Evolutionary conservation across 2,113 vertebrate species (phyloP).

Genomic region (Myrmecobius fasciatus): DNA sequence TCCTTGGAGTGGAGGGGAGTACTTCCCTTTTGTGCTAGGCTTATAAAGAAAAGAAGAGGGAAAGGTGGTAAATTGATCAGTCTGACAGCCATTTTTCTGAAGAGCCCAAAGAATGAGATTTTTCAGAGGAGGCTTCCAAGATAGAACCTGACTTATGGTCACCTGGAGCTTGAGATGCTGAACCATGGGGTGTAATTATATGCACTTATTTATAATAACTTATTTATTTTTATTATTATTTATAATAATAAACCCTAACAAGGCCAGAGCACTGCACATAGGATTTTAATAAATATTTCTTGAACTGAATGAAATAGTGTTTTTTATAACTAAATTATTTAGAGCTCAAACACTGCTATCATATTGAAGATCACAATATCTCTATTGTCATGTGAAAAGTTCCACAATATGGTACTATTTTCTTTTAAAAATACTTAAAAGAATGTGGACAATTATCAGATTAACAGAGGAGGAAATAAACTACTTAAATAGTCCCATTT

Average conservation of each 20-base stretch:
- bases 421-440: not conserved
- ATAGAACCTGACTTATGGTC: not conserved
- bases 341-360: not conserved
- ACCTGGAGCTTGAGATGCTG: not conserved
- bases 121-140: not conserved
- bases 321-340: not conserved
- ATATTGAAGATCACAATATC: not conserved
- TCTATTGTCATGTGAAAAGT: not conserved
- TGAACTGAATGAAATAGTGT: not conserved
- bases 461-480: too few species aligned
- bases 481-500: too few species aligned
- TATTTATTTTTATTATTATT: too few species aligned
- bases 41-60: not conserved
- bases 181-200: not conserved
- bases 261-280: not conserved
- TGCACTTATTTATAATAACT: not conserved
- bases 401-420: not conserved
- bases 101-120: not conserved
- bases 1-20: not conserved
- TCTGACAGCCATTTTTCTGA: not conserved
- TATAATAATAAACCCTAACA: not conserved
- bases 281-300: not conserved
- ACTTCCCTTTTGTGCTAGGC: not conserved
- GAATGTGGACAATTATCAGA: not conserved
- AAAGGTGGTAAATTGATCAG: not conserved